These are phyloP conservation scores for Lampris incognitus DNA, from an alignment of 2,113 vertebrate genomes.

Conservation along the genomic window DNA sequence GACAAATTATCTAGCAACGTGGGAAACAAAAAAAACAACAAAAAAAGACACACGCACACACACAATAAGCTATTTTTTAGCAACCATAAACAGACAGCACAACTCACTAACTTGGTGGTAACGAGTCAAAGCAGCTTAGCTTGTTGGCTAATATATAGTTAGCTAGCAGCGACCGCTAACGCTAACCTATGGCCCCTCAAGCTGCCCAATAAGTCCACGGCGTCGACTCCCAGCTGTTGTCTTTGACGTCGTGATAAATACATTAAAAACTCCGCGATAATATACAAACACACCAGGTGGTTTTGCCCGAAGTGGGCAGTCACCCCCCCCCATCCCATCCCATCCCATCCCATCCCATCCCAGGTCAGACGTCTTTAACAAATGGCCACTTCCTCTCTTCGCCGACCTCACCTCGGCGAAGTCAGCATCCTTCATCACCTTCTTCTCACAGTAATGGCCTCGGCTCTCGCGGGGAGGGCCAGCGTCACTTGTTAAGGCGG, in stretches of 20 bases:
- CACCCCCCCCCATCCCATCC: too few species aligned
- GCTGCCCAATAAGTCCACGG: constrained; percentile 10
- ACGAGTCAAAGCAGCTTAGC: not conserved
- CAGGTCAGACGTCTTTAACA: not conserved
- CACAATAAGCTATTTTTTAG: not conserved
- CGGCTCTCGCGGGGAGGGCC: not conserved
- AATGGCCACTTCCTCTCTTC: not conserved
- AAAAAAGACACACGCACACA: not conserved
- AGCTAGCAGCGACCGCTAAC: not conserved
- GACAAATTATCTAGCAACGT: not conserved
- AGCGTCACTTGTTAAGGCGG: constrained; percentile 11
- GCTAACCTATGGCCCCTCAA: constrained; percentile 35
- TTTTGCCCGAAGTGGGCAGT: not conserved
- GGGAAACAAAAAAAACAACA: not conserved
- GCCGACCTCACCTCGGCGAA: constrained; percentile 9
- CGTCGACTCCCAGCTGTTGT: constrained; percentile 59
- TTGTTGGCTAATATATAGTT: not conserved
- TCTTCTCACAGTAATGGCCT: constrained; percentile 47
- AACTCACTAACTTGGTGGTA: not conserved
- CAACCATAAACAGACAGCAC: not conserved
- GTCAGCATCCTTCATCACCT: constrained; percentile 46
- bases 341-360: too few species aligned
- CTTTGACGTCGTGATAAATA: constrained; percentile 44
- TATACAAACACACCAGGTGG: too few species aligned
- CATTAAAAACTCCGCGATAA: too few species aligned